Conservation (phyloP, 2,113 vertebrate genomes). For the Shinisaurus crocodilurus region DNA sequence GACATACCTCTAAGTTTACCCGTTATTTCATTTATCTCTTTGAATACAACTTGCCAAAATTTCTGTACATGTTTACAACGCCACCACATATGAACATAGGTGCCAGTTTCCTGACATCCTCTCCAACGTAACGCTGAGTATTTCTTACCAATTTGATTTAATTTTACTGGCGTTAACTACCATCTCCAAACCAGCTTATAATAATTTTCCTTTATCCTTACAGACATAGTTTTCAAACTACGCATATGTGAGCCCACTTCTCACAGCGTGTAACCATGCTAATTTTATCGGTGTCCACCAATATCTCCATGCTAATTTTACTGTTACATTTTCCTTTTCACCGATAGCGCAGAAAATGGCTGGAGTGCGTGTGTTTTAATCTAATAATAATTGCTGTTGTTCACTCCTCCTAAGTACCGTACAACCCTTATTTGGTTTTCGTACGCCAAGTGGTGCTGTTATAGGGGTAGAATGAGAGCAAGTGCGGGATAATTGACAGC, state of each 20-base stretch:
- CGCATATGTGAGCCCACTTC: neutral
- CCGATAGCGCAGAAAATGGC: neutral
- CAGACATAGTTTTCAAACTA: too few relatives aligned
- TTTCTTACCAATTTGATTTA: too few relatives aligned
- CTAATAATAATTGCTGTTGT: neutral
- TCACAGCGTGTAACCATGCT: neutral
- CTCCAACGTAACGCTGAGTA: too few relatives aligned
- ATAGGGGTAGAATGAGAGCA: neutral
- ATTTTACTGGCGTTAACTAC: too few relatives aligned
- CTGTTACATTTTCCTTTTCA: neutral
- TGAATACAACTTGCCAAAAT: too few relatives aligned
- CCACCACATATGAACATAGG: too few relatives aligned
- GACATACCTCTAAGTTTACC: too few relatives aligned
- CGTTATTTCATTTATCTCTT: too few relatives aligned
- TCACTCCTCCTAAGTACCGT: neutral
- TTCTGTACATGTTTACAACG: too few relatives aligned
- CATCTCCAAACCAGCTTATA: too few relatives aligned
- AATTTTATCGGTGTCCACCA: neutral
- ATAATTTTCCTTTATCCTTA: too few relatives aligned
- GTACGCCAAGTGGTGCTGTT: neutral
- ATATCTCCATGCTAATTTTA: neutral
- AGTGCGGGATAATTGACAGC: neutral
- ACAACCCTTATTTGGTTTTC: conserved; percentile 7
- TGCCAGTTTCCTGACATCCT: too few relatives aligned
- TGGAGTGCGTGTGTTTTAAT: neutral